Percentiles rank a stretch among this genome's conserved stretches.
Evolutionary conservation across 2,888 invertebrate species (phyloP).

Genomic region (Noctua comes): DNA sequence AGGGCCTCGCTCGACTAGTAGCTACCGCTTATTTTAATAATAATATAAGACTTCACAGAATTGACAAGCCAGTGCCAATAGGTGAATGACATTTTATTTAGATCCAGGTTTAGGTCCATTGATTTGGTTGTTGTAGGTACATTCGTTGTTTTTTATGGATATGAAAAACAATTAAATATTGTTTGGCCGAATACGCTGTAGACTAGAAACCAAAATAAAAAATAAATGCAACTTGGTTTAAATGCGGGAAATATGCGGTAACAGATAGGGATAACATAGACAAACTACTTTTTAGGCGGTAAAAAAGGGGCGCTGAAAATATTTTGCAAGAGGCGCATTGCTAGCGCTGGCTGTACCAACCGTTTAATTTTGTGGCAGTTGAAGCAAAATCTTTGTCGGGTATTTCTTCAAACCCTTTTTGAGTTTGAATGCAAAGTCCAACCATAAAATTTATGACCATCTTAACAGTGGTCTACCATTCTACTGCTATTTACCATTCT

Average conservation of each 20-base stretch:
- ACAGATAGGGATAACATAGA: slow-evolving; percentile 9
- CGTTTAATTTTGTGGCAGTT: not conserved
- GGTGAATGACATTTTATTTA: not conserved
- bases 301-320: slow-evolving; percentile 13
- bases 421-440: not conserved
- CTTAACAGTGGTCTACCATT: not conserved
- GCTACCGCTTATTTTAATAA: not conserved
- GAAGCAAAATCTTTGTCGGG: not conserved
- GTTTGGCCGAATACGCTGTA: not conserved
- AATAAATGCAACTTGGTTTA: slow-evolving; percentile 1
- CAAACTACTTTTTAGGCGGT: slow-evolving; percentile 10
- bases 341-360: not conserved
- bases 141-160: not conserved
- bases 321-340: not conserved
- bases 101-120: not conserved
- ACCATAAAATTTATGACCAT: not conserved
- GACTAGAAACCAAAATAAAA: not conserved
- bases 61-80: not conserved
- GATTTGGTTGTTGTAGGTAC: not conserved
- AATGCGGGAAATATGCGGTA: slow-evolving; percentile 6
- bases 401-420: not conserved
- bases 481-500: not conserved
- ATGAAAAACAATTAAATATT: not conserved
- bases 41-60: not conserved
- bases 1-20: not conserved